Evolutionary conservation across 2,888 invertebrate genomes (phyloP), one percentile per base, ranked within the genome.

Genomic region (Odontothrips loti): DNA sequence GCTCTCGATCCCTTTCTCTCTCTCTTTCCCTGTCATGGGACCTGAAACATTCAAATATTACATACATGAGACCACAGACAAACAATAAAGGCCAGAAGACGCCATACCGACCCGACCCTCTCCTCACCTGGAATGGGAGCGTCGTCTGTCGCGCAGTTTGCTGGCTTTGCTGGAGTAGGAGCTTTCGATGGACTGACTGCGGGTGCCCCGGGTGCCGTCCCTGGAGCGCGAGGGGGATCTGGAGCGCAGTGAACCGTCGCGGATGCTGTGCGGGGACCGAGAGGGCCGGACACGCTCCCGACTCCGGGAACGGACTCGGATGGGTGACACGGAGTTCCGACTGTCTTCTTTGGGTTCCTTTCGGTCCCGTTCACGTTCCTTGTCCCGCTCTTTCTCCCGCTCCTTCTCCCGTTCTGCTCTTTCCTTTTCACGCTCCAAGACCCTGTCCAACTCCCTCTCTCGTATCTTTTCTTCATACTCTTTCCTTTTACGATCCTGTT

Each of bases 401-500:
- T 89, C 87, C 34, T 86, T 84, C 82, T 87, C 86, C 81, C 81
- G 80, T 79, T 81, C 81, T 47, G 80, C 83, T 34, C 80, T 81
- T 15, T 82, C 81, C n/a, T 81, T 86, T 85, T 81, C 79, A n/a
- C 80, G 34, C 79, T 84, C 85, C 83, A 83, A 85, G 84, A 82
- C 85, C 85, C 85, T 82, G 82, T 84, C 79, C 80, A 80, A 79
- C 81, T 89, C 87, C 48, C 86, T 85, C 82, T 88, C 87, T 15
- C 86, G 84, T 79, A 85, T 89, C 87, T 23, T 86, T 85, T 82
- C 88, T 87, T 79, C 85, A 81, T 84, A 85, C 84, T 82, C 84
- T 81, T 75, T 84, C 84, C 8, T 83, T 82, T 81, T 83, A 82
- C 80, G 83, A 83, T 79, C 84, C 84, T 78, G 83, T 82, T 47